These are phyloP conservation scores for Andricus grossulariae DNA, from an alignment of 1,140 invertebrate genomes.

Conservation along the genomic window DNA sequence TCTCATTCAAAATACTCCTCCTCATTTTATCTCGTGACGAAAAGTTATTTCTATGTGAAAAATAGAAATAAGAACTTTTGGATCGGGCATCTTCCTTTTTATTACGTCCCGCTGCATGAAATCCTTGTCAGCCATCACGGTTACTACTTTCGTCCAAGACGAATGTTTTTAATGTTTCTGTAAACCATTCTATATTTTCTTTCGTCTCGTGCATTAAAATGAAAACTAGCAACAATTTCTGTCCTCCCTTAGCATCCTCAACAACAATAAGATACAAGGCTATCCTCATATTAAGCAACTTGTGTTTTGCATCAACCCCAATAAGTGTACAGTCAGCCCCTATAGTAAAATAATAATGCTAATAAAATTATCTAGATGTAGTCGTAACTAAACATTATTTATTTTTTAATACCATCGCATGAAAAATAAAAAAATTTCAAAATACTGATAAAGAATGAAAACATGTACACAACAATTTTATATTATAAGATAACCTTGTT, in stretches of 20 bases:
- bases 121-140: constrained; percentile 47
- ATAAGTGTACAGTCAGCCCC: constrained; percentile 6
- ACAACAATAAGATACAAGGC: constrained; percentile 10
- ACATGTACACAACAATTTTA: too few relatives aligned
- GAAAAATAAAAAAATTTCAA: too few relatives aligned
- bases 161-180: constrained; percentile 38
- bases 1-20: constrained; percentile 36
- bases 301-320: constrained; percentile 35
- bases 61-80: constrained; percentile 33
- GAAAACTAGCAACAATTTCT: constrained; percentile 16
- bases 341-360: background rate
- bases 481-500: background rate
- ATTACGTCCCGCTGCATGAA: background rate
- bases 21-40: constrained; percentile 30
- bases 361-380: background rate
- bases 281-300: constrained; percentile 24
- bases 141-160: constrained; percentile 31
- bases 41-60: constrained; percentile 44
- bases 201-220: constrained; percentile 32
- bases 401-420: too few relatives aligned
- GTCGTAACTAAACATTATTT: background rate
- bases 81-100: constrained; percentile 41
- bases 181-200: constrained; percentile 31
- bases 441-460: too few relatives aligned
- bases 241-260: constrained; percentile 29